Evolutionary conservation across 2,888 invertebrate species (phyloP), one percentile per base, ranked within the genome.

Genomic region (Antitype chi): DNA sequence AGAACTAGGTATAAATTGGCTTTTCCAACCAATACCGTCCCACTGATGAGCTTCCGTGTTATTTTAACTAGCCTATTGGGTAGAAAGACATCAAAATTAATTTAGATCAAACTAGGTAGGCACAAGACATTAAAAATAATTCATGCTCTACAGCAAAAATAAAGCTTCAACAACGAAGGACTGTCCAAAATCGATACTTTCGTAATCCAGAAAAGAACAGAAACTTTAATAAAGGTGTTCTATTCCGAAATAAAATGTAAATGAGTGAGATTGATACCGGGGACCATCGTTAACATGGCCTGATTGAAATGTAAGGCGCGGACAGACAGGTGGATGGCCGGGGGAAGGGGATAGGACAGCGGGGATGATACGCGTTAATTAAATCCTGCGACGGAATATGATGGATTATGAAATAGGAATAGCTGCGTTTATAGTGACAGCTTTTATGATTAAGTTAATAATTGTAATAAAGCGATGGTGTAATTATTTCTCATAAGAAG

Each of bases 241-340:
- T 67, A 74, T 67, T 66, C 68, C 47, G 68, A 71, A 84, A 86
- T 86, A 86, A 85, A 83, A 83, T 85, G 86, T 83, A 85, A 85
- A 85, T 85, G 84, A 86, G 76, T 86, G 75, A 85, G 85, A 85
- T 85, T 86, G 86, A 85, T 85, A 84, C 63, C 57, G 17, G 69
- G 66, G 64, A 72, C 57, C 74, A 73, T 82, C 80, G 80, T 80
- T 83, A 83, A 84, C 76, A 76, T 76, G 59, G 47, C 67, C 74
- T 74, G 84, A 85, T 86, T 86, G 85, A 86, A 80, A 85, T 84
- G 80, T 82, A 84, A 84, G 83, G 75, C 73, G 73, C 47, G 70
- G 82, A 62, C 74, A 67, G 76, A 68, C 76, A 82, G 86, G 80
- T 83, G 80, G 84, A 47, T 53, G 32, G 52, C 32, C 13, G 38